phyloP scores from a whole-genome alignment of 1,140 invertebrate species.

The Atopsyche davidsoni region DNA sequence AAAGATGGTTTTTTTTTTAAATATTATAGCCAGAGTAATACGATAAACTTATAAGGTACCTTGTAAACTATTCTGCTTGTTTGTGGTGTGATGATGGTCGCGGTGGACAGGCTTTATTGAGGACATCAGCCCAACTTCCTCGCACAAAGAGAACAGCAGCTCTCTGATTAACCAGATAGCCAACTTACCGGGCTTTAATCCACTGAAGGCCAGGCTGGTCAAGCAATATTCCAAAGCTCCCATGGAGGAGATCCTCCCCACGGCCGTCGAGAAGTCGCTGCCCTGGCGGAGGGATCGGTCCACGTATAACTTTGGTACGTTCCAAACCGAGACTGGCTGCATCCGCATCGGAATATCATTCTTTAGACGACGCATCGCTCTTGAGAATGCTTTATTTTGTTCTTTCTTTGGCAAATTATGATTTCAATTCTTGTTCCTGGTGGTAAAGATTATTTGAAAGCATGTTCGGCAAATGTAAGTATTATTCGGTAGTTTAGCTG shows the following conservation, averaged over 20 bases:
- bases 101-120: conserved; percentile 25
- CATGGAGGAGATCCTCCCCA: conserved; percentile 53
- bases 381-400: not conserved
- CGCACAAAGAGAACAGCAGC: conserved; percentile 55
- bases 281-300: conserved; percentile 68
- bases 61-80: conserved; percentile 27
- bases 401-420: conserved; percentile 2
- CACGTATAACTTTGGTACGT: conserved; percentile 52
- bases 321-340: conserved; percentile 16
- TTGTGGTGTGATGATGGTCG: conserved; percentile 20
- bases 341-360: conserved; percentile 11
- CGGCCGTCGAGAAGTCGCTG: conserved; percentile 64
- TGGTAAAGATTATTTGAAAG: too few species aligned
- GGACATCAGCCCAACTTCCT: conserved; percentile 50
- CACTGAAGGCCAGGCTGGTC: conserved; percentile 57
- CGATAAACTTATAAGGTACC: too few species aligned
- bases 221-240: conserved; percentile 56
- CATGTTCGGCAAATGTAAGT: too few species aligned
- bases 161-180: conserved; percentile 59
- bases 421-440: too few species aligned
- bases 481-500: too few species aligned
- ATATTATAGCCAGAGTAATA: too few species aligned
- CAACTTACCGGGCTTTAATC: conserved; percentile 57
- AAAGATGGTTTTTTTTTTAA: too few species aligned
- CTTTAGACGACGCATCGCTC: not conserved